Evolutionary conservation across 2,113 vertebrate genomes (phyloP), one percentile per base, ranked within the genome.

Genomic region (Sphaerodactylus townsendi): DNA sequence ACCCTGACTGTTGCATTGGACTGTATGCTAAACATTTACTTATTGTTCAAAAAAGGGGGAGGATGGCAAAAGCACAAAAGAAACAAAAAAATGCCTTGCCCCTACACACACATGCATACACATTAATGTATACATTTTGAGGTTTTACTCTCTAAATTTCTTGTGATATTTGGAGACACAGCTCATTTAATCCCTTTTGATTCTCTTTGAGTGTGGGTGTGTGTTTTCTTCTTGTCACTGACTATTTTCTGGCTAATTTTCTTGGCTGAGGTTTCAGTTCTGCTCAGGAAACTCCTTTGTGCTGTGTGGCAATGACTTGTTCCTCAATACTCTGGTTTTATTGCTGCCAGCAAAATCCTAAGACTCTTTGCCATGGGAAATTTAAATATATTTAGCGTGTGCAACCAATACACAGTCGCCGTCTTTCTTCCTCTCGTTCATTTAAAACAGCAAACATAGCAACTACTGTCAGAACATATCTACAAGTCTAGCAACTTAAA

Each of bases 331-430:
- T 87, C 88, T 84, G 90, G 81, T 93, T 92, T 80, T 90, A 89
- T 69, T 80, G 56, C 80, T 95, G 95, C 94, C 94, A 96, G 92
- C 77, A 92, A 93, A 93, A 91, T 90, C 85, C 91, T 93, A 89
- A 92, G 82, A 82, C 56, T 73, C 8, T 87, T 90, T 94, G 88
- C 92, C 91, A 91, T 91, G 91, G 92, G 90, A 92, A 94, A 88
- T 87, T 74, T 30, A 87, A 71, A 87, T 87, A 87, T 71, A 78
- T 78, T 78, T 84, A 48, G 23, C 48, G 39, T 35, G 33, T 10
- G 21, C 30, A 35, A 78, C 19, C 68, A 71, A 23, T 48, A 62
- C 48, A 84, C 14, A 77, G 62, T 3, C 50, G 30, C 14, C 2
- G 30, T 64, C 30, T 25, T 41, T 46, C 23, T 37, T 53, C 77